A percentile compares a stretch with the other conserved stretches of the same genome.
Conservation (phyloP, 2,113 vertebrate species). For the Tichodroma muraria region DNA sequence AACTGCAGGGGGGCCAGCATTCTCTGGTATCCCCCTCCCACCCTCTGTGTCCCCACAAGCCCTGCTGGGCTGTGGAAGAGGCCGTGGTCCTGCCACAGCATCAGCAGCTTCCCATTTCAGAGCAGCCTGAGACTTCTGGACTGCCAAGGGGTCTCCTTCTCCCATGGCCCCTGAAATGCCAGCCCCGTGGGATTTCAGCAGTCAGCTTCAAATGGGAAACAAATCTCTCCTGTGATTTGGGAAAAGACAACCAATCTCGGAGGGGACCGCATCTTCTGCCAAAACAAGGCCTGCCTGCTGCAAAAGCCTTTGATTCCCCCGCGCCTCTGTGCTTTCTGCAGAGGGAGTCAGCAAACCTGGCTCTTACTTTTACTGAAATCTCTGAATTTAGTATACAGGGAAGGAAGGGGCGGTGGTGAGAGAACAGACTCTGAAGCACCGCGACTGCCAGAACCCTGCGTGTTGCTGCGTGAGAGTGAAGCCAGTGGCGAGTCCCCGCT, state of each 20-base stretch:
- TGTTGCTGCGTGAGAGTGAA: not conserved
- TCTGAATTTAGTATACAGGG: conserved; percentile 52
- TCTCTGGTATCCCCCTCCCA: not conserved
- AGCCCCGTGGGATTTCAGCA: not conserved
- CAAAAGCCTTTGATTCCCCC: conserved; percentile 64
- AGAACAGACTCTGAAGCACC: conserved; percentile 33
- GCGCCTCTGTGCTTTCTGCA: conserved; percentile 46
- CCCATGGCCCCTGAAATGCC: not conserved
- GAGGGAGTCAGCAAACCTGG: conserved; percentile 51
- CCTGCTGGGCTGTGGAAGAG: not conserved
- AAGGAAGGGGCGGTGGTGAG: conserved; percentile 56
- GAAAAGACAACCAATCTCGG: conserved; percentile 28
- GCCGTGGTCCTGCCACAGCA: fast-evolving
- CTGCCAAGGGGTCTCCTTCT: not conserved
- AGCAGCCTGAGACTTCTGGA: not conserved
- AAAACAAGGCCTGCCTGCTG: conserved; percentile 49
- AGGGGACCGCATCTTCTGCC: conserved; percentile 41
- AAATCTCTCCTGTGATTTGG: conserved; percentile 27
- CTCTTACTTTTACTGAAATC: conserved; percentile 59
- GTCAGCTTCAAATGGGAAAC: conserved; percentile 36
- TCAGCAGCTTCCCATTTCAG: fast-evolving
- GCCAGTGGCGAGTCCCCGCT: not conserved
- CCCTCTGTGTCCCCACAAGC: not conserved
- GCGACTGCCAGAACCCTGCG: not conserved
- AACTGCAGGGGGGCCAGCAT: not conserved